Base-by-base conservation (phyloP, 1,140 invertebrate species). In the Tetraneura akinire region DNA sequence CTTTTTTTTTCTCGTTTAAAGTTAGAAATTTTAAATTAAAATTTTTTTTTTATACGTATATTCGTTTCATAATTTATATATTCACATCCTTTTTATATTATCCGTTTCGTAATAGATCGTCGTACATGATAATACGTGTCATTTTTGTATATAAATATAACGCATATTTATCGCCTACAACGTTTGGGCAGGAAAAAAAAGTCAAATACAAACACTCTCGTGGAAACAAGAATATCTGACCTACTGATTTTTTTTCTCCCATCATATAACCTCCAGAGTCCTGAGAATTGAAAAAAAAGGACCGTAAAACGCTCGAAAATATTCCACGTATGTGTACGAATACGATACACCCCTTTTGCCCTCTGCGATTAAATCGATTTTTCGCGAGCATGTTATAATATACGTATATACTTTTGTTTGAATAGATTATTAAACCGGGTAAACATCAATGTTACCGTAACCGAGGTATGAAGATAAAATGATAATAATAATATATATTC, bases 171-270 rank as follows among this genome's bases (percentile, higher is more conserved):
- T 71, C 47, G 68, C 51, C 51, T 51, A 51, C 68, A 29, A 9
- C 29, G 68, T 71, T 51, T 68, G 16, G 37, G n/a, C n/a, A n/a
- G 32, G n/a, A 51, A 71, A 51, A 71, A 71, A n/a, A n/a, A n/a
- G n/a, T n/a, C n/a, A n/a, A n/a, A n/a, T n/a, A 71, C 23, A 71
- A 49, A 29, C 68, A 51, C 68, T 71, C 16, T 14, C 9, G 23
- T 14, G 16, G 47, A 51, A 16, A 29, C 47, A 26, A n/a, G 9
- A 71, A 49, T 45, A 29, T 49, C 29, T 10, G 23, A 71, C 66
- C 14, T 47, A 70, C 23, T n/a, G 68, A 71, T 23, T 68, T 47
- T 68, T 68, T 64, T 64, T 45, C 42, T 1, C 1, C 10, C 11
- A 0, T 23, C 62, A 11, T 37, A 60, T 14, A 62, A 62, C 16